Evolutionary conservation across 2,797 vertebrate genomes (phyloP), one percentile per base, ranked within the genome.

Genomic region (Tolypeutes matacus): DNA sequence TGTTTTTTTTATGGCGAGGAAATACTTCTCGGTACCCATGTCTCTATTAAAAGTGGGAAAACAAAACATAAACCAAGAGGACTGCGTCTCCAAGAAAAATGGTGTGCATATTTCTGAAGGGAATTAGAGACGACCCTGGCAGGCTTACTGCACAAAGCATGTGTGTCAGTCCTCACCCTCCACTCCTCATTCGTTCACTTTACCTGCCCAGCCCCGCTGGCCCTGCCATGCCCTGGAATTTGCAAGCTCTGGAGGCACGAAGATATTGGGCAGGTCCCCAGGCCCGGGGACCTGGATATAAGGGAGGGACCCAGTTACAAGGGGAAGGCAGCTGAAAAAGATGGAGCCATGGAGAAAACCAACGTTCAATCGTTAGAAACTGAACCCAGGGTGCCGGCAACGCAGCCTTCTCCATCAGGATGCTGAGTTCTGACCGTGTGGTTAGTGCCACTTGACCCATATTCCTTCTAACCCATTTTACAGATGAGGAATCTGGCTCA

Each of bases 31-130:
- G 78, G 36, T 89, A 58, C 72, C 67, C 8, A 42, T 20, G 73
- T 67, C 78, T 95, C 81, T 96, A 95, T 88, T 76, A 76, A 70
- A 89, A 62, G 49, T 56, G 62, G 89, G 94, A 95, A 91, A 95
- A 87, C 21, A 89, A 96, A 95, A 91, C 65, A 85, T 58, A 95
- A 95, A 95, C 89, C 65, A 89, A 86, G 58, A 60, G 62, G 69
- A 73, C n/a, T 20, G 17, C 64, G 49, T n/a, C 94, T 92, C 73
- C 64, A 96, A 93, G 76, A 93, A 95, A 96, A 95, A 81, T 1
- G 39, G 31, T 81, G 1, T 69, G 69, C 6, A 0, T 49, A 89
- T 82, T 92, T 93, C 73, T 88, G 18, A 65, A 13, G 10, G 21
- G 85, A 89, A 91, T 64, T 84, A 67, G 95, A 84, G 75, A 72